Evolutionary conservation across 2,113 vertebrate species (phyloP).

Genomic region (Echinops telfairi): DNA sequence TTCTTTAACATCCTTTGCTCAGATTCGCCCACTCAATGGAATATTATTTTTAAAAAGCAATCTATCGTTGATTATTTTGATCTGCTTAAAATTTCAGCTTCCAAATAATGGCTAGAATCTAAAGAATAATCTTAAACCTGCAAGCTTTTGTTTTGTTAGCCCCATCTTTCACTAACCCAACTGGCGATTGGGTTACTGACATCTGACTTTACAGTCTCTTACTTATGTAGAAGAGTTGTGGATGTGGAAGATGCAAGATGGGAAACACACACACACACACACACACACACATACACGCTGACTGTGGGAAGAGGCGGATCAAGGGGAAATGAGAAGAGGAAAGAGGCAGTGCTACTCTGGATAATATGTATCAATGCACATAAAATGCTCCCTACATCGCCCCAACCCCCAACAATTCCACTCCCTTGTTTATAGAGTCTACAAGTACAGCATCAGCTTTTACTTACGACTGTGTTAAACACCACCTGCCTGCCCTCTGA

Average conservation of each 20-base stretch:
- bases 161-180: not conserved
- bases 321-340: not conserved
- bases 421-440: constrained; percentile 61
- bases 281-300: too few species aligned
- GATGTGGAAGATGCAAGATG: not conserved
- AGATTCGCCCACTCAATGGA: not conserved
- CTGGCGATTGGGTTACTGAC: not conserved
- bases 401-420: not conserved
- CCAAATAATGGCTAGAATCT: constrained; percentile 8
- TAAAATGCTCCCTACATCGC: not conserved
- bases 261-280: not conserved
- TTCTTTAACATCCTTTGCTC: not conserved
- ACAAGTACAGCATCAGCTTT: constrained; percentile 62
- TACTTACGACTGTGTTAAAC: constrained; percentile 84
- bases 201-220: not conserved
- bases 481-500: constrained; percentile 79
- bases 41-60: not conserved
- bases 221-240: not conserved
- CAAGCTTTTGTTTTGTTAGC: not conserved
- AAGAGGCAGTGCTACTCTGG: not conserved
- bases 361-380: not conserved
- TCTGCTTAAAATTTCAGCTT: constrained; percentile 22
- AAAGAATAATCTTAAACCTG: not conserved
- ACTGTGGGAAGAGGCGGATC: not conserved
- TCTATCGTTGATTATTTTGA: not conserved